phyloP scores from a whole-genome alignment of 1,140 invertebrate species.

The Anagrus nilaparvatae region DNA sequence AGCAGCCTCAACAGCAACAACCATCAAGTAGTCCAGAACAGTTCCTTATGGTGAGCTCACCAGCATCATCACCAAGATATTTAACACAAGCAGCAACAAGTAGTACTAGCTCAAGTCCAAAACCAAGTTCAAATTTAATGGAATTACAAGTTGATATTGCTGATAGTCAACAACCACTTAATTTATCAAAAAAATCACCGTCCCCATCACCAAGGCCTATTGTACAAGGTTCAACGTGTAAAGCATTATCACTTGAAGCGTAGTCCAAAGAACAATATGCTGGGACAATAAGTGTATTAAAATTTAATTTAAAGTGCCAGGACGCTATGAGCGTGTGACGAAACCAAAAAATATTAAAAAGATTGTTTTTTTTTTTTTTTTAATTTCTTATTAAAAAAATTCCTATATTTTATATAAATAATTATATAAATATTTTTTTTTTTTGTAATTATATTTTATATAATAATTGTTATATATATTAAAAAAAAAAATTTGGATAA shows the following conservation, averaged over 20 bases:
- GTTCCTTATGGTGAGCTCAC: slow-evolving; percentile 26
- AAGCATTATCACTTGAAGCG: slow-evolving; percentile 48
- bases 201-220: slow-evolving; percentile 59
- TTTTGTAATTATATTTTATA: too few relatives aligned
- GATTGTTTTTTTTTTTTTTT: too few relatives aligned
- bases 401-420: too few relatives aligned
- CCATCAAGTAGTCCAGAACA: slow-evolving; percentile 5
- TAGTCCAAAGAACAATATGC: slow-evolving; percentile 32
- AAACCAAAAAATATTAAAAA: slow-evolving; percentile 62
- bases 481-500: too few relatives aligned
- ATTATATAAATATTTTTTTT: too few relatives aligned
- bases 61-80: slow-evolving; percentile 35
- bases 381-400: too few relatives aligned
- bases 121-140: slow-evolving; percentile 46
- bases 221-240: slow-evolving; percentile 33
- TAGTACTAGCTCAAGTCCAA: slow-evolving; percentile 35
- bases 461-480: too few relatives aligned
- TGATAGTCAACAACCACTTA: slow-evolving; percentile 72
- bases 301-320: slow-evolving; percentile 34
- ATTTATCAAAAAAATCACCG: slow-evolving; percentile 80
- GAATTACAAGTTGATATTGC: slow-evolving; percentile 73
- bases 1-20: slow-evolving; percentile 26
- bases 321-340: slow-evolving; percentile 44
- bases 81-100: slow-evolving; percentile 33
- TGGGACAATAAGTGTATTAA: too few relatives aligned